A percentile compares a stretch with the other conserved stretches of the same genome.
Conservation (phyloP, 2,888 invertebrate species). For the Eurytoma adleriae region DNA sequence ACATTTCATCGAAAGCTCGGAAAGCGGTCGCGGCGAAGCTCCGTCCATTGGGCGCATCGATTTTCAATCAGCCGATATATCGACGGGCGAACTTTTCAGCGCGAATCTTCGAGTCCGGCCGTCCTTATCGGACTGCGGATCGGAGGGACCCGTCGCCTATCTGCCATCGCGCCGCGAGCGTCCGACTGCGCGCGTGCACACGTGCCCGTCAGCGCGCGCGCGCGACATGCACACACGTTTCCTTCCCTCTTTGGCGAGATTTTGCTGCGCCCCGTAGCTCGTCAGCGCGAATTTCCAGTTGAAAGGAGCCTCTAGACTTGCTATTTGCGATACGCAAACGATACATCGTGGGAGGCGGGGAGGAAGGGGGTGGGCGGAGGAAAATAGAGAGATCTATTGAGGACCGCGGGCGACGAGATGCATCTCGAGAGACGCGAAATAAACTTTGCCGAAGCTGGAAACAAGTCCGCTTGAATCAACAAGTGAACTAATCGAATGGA, state of each 20-base stretch:
- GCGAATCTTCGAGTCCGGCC: too few relatives aligned
- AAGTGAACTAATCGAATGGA: constrained; percentile 42
- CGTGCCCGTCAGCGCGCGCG: not conserved
- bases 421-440: constrained; percentile 48
- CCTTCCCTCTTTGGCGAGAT: constrained; percentile 18
- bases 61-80: too few relatives aligned
- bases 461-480: constrained; percentile 45
- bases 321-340: constrained; percentile 45
- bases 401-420: constrained; percentile 7
- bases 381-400: constrained; percentile 23
- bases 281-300: constrained; percentile 42
- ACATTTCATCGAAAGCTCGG: too few relatives aligned
- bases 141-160: too few relatives aligned
- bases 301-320: constrained; percentile 32
- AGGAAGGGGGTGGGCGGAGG: not conserved
- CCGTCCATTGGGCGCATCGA: too few relatives aligned
- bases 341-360: constrained; percentile 21
- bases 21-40: too few relatives aligned
- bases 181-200: not conserved
- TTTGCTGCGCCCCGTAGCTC: not conserved
- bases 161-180: too few relatives aligned
- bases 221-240: not conserved
- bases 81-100: too few relatives aligned
- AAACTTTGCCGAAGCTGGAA: constrained; percentile 25
- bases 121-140: too few relatives aligned